Base-by-base conservation (phyloP, 2,797 vertebrate genomes). In the Phylloscopus collybita region DNA sequence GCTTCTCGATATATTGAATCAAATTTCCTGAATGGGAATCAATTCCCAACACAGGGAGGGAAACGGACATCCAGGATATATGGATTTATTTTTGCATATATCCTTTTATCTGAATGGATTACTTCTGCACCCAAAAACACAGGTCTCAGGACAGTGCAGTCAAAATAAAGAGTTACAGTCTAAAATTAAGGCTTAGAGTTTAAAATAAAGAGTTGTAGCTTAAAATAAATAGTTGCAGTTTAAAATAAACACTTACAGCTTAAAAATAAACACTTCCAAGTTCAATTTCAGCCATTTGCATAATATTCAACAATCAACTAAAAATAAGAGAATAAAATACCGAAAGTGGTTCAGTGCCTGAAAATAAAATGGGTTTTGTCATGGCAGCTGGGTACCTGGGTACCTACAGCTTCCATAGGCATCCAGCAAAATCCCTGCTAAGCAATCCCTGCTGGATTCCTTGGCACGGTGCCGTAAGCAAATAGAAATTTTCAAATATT, bases 61-160 rank as follows among this genome's bases (percentile, higher is more conserved):
- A 40, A 49, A 5, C 0, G 2, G 51, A n/a, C 49, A 56, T 40
- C 32, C 26, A 51, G 29, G 7, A 27, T 45, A 20, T 3, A 30
- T 6, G 38, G 27, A 53, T 45, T 71, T 64, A 47, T n/a, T 90
- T 92, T 54, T 64, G 13, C 38, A 25, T 38, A 7, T 14, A 6
- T 65, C 26, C 25, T 47, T 89, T 51, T 65, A 16, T 32, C 40
- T 16, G 29, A 59, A 53, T 2, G 1, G 34, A 67, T 25, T 26
- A 67, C 3, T 75, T 83, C 51, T 66, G n/a, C 44, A 56, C 30
- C 61, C 53, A 61, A 74, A 76, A 65, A 0, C 5, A 67, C 17
- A 36, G 16, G 12, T 66, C 29, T 45, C n/a, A 17, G 40, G 3
- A 5, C 44, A 49, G 30, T 10, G 11, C 18, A 50, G 8, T 11